These are phyloP conservation scores for Vollenhovia emeryi DNA, from an alignment of 1,140 invertebrate species.

Conservation along the genomic window DNA sequence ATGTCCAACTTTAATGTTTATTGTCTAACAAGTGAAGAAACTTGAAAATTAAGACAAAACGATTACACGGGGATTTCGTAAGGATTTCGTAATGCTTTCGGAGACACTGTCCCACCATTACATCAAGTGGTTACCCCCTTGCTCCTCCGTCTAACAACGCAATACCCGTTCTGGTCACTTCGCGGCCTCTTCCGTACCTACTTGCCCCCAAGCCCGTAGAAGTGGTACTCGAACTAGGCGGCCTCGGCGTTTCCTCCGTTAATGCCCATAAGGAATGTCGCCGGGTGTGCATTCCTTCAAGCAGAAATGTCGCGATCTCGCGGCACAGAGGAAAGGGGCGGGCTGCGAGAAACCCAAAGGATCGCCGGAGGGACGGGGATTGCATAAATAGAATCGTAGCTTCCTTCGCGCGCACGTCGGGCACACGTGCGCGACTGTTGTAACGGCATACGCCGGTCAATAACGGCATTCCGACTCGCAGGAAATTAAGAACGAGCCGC, in stretches of 20 bases:
- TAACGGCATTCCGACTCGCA: conserved; percentile 24
- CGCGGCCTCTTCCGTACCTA: conserved; percentile 60
- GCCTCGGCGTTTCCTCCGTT: conserved; percentile 66
- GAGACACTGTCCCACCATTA: too few species aligned
- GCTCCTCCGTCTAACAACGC: neutral
- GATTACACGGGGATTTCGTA: too few species aligned
- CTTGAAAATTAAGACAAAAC: too few species aligned
- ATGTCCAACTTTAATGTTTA: too few species aligned
- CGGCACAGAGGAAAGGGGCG: neutral
- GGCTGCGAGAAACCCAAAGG: conserved; percentile 11
- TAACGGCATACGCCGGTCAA: conserved; percentile 28
- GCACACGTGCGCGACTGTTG: neutral
- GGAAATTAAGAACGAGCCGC: conserved; percentile 35
- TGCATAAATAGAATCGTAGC: conserved; percentile 44
- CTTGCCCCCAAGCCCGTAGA: conserved; percentile 56
- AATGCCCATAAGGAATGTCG: conserved; percentile 72
- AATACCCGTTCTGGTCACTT: conserved; percentile 21
- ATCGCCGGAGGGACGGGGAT: neutral
- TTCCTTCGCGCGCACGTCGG: neutral
- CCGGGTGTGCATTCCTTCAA: conserved; percentile 66
- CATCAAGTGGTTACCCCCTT: too few species aligned
- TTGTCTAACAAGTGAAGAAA: too few species aligned
- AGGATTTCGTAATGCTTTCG: too few species aligned
- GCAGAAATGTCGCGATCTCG: conserved; percentile 66
- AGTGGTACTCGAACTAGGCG: conserved; percentile 74